Percentiles rank a stretch among this genome's conserved stretches.
phyloP scores from a whole-genome alignment of 2,888 invertebrate genomes.

The Microctonus aethiopoides region DNA sequence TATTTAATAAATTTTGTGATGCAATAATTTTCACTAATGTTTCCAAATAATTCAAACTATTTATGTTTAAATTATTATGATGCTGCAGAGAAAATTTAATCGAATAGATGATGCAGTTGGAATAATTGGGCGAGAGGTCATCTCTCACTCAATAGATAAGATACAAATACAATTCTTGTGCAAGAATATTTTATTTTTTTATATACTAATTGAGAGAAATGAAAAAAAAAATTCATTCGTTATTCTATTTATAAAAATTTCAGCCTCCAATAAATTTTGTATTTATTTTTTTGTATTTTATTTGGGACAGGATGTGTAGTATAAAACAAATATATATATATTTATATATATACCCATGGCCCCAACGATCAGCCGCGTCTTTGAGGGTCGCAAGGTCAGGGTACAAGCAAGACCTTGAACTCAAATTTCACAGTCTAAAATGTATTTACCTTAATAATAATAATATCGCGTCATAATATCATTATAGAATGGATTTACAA shows the following conservation, averaged over 20 bases:
- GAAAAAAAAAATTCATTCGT: background rate
- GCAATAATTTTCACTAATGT: background rate
- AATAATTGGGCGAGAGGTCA: slow-evolving; percentile 14
- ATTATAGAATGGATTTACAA: background rate
- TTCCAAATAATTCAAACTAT: too few relatives aligned
- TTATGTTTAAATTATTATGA: background rate
- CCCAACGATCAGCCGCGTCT: slow-evolving; percentile 26
- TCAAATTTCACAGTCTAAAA: slow-evolving; percentile 32
- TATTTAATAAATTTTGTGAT: background rate
- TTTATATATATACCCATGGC: slow-evolving; percentile 10
- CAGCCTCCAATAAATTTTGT: background rate
- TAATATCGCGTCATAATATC: slow-evolving; percentile 9
- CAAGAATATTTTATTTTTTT: background rate
- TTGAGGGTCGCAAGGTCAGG: slow-evolving; percentile 35
- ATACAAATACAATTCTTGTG: background rate
- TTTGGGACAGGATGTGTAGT: slow-evolving; percentile 25
- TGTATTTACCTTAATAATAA: slow-evolving; percentile 8
- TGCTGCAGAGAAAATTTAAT: background rate
- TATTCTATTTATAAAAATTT: background rate
- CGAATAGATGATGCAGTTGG: background rate
- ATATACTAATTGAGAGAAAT: background rate
- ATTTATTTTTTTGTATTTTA: background rate
- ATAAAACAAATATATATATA: too few relatives aligned
- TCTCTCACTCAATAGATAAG: slow-evolving; percentile 10
- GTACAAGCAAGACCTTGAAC: slow-evolving; percentile 32